Conservation (phyloP, 2,113 vertebrate species). For the Recurvirostra avosetta region DNA sequence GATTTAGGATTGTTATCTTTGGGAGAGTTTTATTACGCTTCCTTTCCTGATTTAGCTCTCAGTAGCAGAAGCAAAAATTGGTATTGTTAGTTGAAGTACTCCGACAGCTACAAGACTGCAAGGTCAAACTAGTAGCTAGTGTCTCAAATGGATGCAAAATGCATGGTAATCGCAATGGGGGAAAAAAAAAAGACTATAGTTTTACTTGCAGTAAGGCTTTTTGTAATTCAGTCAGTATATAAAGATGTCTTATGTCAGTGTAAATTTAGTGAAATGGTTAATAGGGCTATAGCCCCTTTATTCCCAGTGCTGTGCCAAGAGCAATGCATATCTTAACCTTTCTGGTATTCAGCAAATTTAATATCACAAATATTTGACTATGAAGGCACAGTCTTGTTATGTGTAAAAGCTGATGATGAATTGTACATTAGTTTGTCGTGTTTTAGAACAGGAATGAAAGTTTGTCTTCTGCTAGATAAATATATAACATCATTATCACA, state of each 20-base stretch:
- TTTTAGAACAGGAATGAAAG: background rate
- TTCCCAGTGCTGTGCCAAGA: background rate
- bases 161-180: background rate
- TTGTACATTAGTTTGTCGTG: background rate
- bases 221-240: constrained; percentile 9
- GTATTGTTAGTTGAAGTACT: background rate
- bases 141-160: background rate
- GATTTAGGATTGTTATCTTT: background rate
- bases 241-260: constrained; percentile 1
- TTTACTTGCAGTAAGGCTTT: background rate
- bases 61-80: background rate
- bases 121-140: background rate
- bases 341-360: background rate
- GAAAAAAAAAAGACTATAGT: background rate
- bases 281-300: background rate
- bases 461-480: background rate
- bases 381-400: background rate
- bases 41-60: background rate
- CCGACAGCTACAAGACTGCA: background rate
- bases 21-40: background rate
- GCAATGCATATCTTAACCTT: background rate
- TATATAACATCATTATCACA: background rate
- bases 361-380: background rate
- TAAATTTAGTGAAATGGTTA: constrained; percentile 15
- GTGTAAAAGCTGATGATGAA: background rate